These are phyloP conservation scores for Odontothrips loti DNA, from an alignment of 2,888 invertebrate species.

Conservation along the genomic window DNA sequence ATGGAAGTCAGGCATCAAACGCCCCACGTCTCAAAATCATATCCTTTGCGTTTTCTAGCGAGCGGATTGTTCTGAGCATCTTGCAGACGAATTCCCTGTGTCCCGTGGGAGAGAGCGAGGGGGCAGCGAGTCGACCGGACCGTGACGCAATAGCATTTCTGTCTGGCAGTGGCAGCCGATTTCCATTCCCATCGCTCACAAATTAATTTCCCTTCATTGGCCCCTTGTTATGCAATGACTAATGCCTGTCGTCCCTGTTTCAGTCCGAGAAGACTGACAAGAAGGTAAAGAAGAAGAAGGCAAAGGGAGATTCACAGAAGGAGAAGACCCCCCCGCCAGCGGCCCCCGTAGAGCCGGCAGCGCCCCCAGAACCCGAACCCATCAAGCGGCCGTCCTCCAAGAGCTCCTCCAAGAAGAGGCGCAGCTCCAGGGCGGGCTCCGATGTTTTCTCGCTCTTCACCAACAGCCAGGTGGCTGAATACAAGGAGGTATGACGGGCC, in stretches of 20 bases:
- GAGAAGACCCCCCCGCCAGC: slow-evolving; percentile 56
- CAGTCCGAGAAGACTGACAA: slow-evolving; percentile 55
- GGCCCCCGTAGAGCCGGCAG: slow-evolving; percentile 64
- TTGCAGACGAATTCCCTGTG: too few species aligned
- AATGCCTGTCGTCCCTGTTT: not conserved
- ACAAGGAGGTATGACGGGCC: slow-evolving; percentile 71
- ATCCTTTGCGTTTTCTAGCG: too few species aligned
- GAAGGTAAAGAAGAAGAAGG: slow-evolving; percentile 86
- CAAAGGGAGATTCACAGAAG: slow-evolving; percentile 65
- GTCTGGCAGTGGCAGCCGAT: too few species aligned
- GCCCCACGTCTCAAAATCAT: too few species aligned
- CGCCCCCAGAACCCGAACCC: slow-evolving; percentile 54
- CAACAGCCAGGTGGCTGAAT: slow-evolving; percentile 92
- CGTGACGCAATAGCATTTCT: too few species aligned
- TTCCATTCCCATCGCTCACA: too few species aligned
- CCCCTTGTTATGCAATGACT: not conserved
- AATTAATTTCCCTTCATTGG: too few species aligned
- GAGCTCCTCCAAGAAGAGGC: slow-evolving; percentile 73
- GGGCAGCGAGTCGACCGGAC: too few species aligned
- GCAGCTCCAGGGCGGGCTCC: slow-evolving; percentile 72
- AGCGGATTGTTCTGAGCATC: too few species aligned
- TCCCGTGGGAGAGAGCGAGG: too few species aligned
- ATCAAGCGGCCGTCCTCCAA: slow-evolving; percentile 53
- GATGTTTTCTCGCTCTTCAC: slow-evolving; percentile 97
- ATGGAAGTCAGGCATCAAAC: too few species aligned